Conservation (phyloP, 23 tunicate genomes). For the Oikopleura dioica region DNA sequence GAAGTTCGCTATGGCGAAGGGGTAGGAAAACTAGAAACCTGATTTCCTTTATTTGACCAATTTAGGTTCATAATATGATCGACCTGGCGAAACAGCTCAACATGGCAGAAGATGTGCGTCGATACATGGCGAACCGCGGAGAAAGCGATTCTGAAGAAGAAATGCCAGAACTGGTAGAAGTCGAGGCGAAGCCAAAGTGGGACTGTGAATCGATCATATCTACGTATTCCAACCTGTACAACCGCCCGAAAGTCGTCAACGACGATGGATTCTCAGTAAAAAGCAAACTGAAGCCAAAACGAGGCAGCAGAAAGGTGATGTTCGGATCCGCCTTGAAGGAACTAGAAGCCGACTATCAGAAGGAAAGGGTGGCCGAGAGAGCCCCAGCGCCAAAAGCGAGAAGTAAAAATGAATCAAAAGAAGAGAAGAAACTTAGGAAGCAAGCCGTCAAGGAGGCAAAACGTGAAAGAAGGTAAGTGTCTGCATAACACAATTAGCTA, state of each 20-base stretch:
- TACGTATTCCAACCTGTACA: background rate
- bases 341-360: background rate
- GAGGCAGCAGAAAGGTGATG: background rate
- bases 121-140: background rate
- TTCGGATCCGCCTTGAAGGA: background rate
- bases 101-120: background rate
- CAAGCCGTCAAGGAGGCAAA: background rate
- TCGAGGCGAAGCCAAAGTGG: background rate
- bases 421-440: background rate
- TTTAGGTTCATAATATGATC: background rate
- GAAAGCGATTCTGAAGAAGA: background rate
- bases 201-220: background rate
- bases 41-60: background rate
- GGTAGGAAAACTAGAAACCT: background rate
- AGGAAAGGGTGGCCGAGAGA: background rate
- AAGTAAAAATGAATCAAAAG: background rate
- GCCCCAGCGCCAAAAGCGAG: too few relatives aligned
- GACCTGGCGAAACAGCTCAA: background rate
- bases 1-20: background rate
- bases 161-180: background rate
- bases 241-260: background rate
- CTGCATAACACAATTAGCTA: too few relatives aligned
- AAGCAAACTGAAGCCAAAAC: background rate
- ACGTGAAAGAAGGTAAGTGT: background rate
- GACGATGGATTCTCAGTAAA: background rate